A percentile compares a stretch with the other conserved stretches of the same genome.
Conservation (phyloP, 2,113 vertebrate genomes). For the Chelonoidis abingdonii region DNA sequence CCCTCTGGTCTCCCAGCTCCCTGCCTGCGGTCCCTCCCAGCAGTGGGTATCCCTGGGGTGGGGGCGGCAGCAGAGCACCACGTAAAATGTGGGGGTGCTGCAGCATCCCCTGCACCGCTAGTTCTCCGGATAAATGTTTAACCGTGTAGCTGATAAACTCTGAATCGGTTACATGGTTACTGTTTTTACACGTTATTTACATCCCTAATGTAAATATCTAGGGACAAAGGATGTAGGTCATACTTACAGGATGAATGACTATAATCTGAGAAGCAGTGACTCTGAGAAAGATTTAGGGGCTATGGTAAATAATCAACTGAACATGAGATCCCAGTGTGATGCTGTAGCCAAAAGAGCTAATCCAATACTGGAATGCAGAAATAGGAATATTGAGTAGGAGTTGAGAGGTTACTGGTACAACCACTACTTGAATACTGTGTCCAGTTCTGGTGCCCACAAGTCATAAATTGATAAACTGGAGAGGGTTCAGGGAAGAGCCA, state of each 20-base stretch:
- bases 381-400: background rate
- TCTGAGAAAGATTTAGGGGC: background rate
- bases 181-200: too few species aligned
- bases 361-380: background rate
- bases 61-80: too few species aligned
- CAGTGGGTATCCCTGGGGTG: too few species aligned
- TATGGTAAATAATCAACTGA: background rate
- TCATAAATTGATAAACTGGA: background rate
- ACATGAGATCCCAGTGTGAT: background rate
- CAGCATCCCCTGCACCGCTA: too few species aligned
- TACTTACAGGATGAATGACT: background rate
- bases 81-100: too few species aligned
- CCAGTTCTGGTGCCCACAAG: background rate
- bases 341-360: background rate
- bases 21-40: too few species aligned
- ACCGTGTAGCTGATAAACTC: too few species aligned
- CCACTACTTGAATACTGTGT: background rate
- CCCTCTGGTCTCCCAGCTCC: too few species aligned
- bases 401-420: background rate
- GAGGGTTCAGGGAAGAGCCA: background rate
- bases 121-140: too few species aligned
- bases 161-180: too few species aligned
- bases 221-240: background rate
- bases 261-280: background rate
- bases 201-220: background rate